Percentiles rank a stretch among this genome's conserved stretches.
Evolutionary conservation across 1,140 invertebrate species (phyloP).

Genomic region (Gryon sp.): DNA sequence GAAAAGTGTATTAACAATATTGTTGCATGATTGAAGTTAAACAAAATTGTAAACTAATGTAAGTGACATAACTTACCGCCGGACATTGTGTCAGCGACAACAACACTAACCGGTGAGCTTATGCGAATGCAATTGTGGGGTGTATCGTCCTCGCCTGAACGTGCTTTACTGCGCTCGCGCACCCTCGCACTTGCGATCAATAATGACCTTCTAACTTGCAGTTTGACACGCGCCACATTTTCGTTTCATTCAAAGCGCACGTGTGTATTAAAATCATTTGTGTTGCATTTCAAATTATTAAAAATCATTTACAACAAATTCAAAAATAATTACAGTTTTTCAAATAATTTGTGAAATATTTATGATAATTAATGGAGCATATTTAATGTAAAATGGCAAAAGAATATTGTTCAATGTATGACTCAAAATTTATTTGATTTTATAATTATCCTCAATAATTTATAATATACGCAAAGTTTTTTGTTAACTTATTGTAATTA

Average conservation of each 20-base stretch:
- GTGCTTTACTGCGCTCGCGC: constrained; percentile 61
- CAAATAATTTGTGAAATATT: too few relatives aligned
- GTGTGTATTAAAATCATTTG: constrained; percentile 14
- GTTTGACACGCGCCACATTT: constrained; percentile 52
- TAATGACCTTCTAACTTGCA: constrained; percentile 66
- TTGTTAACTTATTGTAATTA: too few relatives aligned
- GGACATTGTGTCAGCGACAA: constrained; percentile 68
- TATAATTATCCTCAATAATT: too few relatives aligned
- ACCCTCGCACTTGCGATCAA: constrained; percentile 65
- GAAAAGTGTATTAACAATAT: too few relatives aligned
- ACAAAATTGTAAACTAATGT: neutral
- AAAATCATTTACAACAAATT: constrained; percentile 10
- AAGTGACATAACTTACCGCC: constrained; percentile 61
- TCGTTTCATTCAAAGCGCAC: constrained; percentile 27
- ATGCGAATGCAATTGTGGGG: constrained; percentile 57
- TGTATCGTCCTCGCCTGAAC: constrained; percentile 49
- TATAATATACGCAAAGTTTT: too few relatives aligned
- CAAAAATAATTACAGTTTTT: too few relatives aligned
- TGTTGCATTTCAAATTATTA: constrained; percentile 4
- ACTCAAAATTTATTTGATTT: too few relatives aligned
- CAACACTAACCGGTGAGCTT: constrained; percentile 66
- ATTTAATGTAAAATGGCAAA: too few relatives aligned
- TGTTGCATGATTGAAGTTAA: neutral
- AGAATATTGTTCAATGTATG: too few relatives aligned
- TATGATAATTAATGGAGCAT: too few relatives aligned